Evolutionary conservation across 2,797 vertebrate species (phyloP), one percentile per base, ranked within the genome.

Genomic region (Percopsis omiscomaycus): DNA sequence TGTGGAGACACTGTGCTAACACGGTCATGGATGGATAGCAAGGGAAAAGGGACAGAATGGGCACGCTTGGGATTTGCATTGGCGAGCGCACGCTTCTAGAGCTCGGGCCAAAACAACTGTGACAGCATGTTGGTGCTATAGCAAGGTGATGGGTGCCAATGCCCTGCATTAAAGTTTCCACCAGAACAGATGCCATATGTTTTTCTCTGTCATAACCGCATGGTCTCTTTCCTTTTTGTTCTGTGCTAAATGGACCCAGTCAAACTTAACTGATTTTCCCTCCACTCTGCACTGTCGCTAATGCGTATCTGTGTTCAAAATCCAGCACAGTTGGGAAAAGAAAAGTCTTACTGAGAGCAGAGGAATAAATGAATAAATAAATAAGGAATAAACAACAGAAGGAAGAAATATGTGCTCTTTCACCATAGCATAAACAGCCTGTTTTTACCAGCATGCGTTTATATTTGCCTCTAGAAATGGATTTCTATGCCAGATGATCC

Each of bases 141-240:
- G 74, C 15, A 13, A 77, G 81, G 74, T 44, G 44, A 73, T 1
- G 75, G 73, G 65, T 85, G 84, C 85, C 87, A 85, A 74, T 75
- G 66, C 64, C 56, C 79, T 48, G 16, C 82, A 82, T 88, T 71
- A 82, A 77, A 77, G 71, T 80, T 85, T 85, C 77, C 75, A 77
- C 79, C 55, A 68, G 75, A 86, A 84, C 78, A 86, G 77, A 85
- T 77, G 78, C 84, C 84, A 83, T 84, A 85, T 88, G 86, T 80
- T 86, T 59, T 50, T 79, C 55, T 79, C 70, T 82, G 56, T 75
- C 67, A 56, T 81, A 64, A 69, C 80, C 84, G 81, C 77, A 84
- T 80, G 75, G 82, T 78, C 70, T 66, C 62, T 70, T 82, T 13
- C 50, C 66, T 81, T 75, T 72, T 73, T 79, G 69, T 71, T 61